Percentiles rank a stretch among this genome's conserved stretches.
Evolutionary conservation across 1,140 invertebrate species (phyloP).

Genomic region (Hylaeus volcanicus): DNA sequence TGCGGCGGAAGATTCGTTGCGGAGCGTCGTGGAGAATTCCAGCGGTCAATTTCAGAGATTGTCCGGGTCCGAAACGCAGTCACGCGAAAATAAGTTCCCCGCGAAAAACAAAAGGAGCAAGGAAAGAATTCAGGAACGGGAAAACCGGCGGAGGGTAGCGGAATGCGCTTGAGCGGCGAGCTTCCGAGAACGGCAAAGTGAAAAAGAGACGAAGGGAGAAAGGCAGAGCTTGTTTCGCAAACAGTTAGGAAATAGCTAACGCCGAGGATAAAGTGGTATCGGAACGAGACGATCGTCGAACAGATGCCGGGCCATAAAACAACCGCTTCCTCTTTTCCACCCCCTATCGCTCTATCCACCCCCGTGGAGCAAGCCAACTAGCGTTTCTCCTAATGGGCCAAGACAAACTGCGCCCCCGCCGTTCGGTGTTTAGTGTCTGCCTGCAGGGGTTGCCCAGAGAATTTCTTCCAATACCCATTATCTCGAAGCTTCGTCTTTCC

Average conservation of each 20-base stretch:
- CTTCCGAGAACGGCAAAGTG: constrained; percentile 44
- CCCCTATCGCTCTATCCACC: constrained; percentile 69
- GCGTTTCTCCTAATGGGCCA: constrained; percentile 80
- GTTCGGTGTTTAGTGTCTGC: constrained; percentile 75
- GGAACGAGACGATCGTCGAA: constrained; percentile 82
- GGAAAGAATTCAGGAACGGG: neutral
- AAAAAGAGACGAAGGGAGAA: constrained; percentile 48
- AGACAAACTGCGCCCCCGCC: constrained; percentile 79
- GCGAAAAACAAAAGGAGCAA: constrained; percentile 7
- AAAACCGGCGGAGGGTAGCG: neutral
- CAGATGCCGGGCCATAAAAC: constrained; percentile 81
- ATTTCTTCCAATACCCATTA: constrained; percentile 75
- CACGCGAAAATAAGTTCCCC: constrained; percentile 9
- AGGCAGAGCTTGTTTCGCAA: constrained; percentile 77
- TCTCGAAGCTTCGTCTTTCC: constrained; percentile 58
- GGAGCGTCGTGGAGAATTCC: neutral
- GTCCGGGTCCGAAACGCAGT: neutral
- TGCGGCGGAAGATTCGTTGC: neutral
- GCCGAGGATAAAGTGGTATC: constrained; percentile 81
- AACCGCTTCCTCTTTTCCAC: constrained; percentile 77
- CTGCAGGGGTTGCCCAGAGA: constrained; percentile 66
- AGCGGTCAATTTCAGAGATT: constrained; percentile 7
- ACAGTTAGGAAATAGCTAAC: constrained; percentile 80
- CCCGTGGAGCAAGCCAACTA: constrained; percentile 76
- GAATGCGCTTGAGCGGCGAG: constrained; percentile 29